phyloP scores from a whole-genome alignment of 37 sponge, comb jelly and placozoan species.

The Beroe forskalii region DNA sequence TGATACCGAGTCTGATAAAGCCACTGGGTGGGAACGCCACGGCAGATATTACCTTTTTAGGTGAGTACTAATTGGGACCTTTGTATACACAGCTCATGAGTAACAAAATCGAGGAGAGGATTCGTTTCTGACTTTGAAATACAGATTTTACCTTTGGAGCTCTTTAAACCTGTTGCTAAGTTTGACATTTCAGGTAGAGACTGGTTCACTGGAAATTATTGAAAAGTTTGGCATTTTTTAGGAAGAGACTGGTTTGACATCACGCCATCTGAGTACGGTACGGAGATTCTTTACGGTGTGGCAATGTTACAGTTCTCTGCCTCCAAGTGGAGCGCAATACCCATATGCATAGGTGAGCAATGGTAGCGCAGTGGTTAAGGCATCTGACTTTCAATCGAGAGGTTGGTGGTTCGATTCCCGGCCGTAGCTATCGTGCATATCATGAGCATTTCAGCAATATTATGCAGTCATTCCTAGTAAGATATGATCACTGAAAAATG shows the following conservation, averaged over 20 bases:
- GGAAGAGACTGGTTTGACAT: constrained; percentile 48
- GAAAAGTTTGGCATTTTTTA: not conserved
- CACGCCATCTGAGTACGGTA: not conserved
- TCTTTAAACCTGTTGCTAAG: no score
- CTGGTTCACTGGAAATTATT: no score
- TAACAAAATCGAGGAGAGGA: no score
- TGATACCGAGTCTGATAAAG: not conserved
- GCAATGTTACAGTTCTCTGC: constrained; percentile 50
- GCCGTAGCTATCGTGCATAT: no score
- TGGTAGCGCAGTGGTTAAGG: no score
- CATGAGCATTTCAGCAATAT: not conserved
- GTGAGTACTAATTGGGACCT: no score
- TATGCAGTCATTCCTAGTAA: not conserved
- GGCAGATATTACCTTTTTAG: not conserved
- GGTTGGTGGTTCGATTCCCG: no score
- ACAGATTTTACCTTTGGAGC: no score
- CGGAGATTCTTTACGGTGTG: constrained; percentile 32
- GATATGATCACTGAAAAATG: not conserved
- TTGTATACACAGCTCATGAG: no score
- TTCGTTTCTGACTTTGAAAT: no score
- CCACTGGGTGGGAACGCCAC: not conserved
- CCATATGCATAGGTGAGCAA: constrained; percentile 40
- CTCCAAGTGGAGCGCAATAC: constrained; percentile 27
- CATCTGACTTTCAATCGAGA: no score
- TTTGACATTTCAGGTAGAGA: no score